Conservation (phyloP, 2,113 vertebrate genomes). For the Lagopus leucura region DNA sequence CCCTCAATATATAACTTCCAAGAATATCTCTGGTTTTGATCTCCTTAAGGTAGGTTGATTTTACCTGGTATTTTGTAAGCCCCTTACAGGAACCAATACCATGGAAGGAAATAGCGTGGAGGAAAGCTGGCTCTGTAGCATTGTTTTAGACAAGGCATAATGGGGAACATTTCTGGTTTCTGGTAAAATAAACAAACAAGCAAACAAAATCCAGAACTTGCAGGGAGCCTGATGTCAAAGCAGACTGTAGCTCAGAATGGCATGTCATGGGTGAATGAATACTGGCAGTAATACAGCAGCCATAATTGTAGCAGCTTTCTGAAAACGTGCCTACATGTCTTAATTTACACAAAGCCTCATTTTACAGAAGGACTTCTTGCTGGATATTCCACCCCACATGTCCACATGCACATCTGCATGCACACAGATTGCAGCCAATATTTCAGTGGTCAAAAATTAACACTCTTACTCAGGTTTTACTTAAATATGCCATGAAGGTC, state of each 20-base stretch:
- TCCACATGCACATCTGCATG: too few species aligned
- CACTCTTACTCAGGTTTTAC: background rate
- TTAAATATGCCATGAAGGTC: background rate
- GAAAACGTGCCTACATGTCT: background rate
- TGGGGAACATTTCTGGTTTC: background rate
- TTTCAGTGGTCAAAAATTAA: background rate
- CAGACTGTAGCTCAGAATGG: conserved; percentile 1
- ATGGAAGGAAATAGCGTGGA: background rate
- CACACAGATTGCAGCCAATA: background rate
- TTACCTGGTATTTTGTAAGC: background rate
- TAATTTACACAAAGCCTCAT: background rate
- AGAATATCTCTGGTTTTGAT: background rate
- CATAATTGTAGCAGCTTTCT: background rate
- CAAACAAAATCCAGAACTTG: background rate
- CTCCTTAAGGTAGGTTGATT: background rate
- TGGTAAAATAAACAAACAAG: background rate
- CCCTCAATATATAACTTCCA: background rate
- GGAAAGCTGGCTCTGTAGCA: background rate
- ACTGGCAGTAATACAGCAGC: background rate
- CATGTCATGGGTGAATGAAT: background rate
- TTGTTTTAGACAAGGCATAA: background rate
- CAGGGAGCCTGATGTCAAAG: background rate
- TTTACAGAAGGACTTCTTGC: background rate
- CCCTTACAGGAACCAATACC: background rate
- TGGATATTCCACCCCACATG: background rate